Evolutionary conservation across 1,140 invertebrate species (phyloP), one percentile per base, ranked within the genome.

Genomic region (Aphaenogaster ashmeadi): DNA sequence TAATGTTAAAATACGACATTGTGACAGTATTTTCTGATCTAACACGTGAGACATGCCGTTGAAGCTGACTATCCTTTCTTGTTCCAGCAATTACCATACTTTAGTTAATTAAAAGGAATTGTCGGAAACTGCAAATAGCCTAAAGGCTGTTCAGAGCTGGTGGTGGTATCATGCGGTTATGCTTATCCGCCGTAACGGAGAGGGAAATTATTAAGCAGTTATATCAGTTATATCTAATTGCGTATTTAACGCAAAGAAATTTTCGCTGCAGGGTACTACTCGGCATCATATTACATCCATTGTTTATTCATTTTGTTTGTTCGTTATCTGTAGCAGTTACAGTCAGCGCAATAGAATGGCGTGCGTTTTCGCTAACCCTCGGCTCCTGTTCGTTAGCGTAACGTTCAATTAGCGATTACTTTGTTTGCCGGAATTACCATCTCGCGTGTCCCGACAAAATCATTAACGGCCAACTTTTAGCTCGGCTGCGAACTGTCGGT

Each of bases 61-160:
- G 21, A 44, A 47, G 56, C 78, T 3, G 36, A 47, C 74, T n/a
- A 33, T 41, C 1, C 13, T 15, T 9, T 8, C 7, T 56, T 50
- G 67, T 87, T 67, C 56, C 66, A 87, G 56, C 67, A 56, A 89
- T 91, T 89, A 87, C 15, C 62, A 91, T 89, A 77, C 87, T 89
- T 91, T 71, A 72, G 47, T 88, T 87, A 91, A 91, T 91, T 91
- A 90, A 84, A 50, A 88, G 41, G 36, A 80, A 90, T 90, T 85
- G 87, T 85, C 75, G 79, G 84, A 75, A 87, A 91, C 54, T 74
- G 79, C 77, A 72, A 87, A 52, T 56, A 80, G 64, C 36, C 58
- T 83, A 88, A 88, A 86, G 81, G 80, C 38, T 44, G 56, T 75
- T 60, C 38, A 72, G 60, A 52, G 11, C 11, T 13, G 1, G 52